Percentiles rank a stretch among this genome's conserved stretches.
Evolutionary conservation across 2,797 vertebrate species (phyloP).

Genomic region (Eupleurogrammus muticus): DNA sequence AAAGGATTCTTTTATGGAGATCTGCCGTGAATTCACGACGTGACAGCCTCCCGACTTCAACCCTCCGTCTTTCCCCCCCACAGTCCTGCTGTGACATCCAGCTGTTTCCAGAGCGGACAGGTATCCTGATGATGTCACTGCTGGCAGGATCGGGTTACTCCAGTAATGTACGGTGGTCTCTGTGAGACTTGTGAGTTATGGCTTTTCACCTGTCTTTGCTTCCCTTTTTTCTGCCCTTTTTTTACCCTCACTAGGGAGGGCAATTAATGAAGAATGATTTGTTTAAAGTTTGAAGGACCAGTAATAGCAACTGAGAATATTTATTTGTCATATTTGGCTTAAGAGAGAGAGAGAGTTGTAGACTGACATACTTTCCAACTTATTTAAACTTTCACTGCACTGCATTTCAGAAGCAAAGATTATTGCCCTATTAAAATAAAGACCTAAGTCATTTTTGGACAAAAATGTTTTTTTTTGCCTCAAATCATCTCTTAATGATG

Average conservation of each 20-base stretch:
- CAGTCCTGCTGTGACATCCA: conserved; percentile 33
- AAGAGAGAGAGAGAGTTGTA: background rate
- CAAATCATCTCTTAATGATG: too few relatives aligned
- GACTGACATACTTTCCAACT: background rate
- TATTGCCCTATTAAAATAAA: too few relatives aligned
- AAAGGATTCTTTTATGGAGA: conserved; percentile 32
- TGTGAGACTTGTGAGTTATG: conserved; percentile 44
- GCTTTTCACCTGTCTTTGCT: conserved; percentile 37
- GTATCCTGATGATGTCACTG: conserved; percentile 9
- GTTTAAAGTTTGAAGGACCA: background rate
- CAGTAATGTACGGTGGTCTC: background rate
- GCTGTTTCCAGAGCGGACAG: conserved; percentile 64
- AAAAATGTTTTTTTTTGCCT: too few relatives aligned
- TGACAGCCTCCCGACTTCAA: conserved; percentile 34
- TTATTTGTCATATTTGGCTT: background rate
- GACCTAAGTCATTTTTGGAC: too few relatives aligned
- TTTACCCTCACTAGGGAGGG: conserved; percentile 11
- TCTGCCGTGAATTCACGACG: conserved; percentile 30
- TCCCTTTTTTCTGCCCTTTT: conserved; percentile 21
- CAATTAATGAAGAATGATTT: background rate
- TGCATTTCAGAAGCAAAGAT: background rate
- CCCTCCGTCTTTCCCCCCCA: conserved; percentile 21
- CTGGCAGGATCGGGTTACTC: conserved; percentile 29
- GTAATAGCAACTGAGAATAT: background rate
- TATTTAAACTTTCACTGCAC: background rate